Conservation (phyloP, 2,888 invertebrate genomes). For the Leptopilina myrica region DNA sequence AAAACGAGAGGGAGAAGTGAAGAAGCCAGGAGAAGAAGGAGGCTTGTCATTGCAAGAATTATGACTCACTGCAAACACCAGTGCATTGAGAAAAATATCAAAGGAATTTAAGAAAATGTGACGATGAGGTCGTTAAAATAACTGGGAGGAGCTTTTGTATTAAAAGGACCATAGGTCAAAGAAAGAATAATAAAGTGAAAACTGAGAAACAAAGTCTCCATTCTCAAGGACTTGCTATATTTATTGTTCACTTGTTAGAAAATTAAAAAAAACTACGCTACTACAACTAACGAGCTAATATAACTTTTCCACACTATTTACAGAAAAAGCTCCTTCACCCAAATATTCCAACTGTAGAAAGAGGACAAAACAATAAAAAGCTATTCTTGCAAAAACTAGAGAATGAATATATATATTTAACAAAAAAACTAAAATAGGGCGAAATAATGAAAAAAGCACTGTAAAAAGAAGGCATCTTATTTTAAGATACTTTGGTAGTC, state of each 20-base stretch:
- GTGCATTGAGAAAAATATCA: conserved; percentile 31
- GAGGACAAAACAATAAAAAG: too few species aligned
- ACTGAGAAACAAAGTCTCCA: background rate
- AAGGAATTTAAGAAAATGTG: conserved; percentile 28
- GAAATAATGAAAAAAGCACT: too few species aligned
- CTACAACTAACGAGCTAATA: too few species aligned
- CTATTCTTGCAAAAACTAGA: too few species aligned
- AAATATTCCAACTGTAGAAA: background rate
- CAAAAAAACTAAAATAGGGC: too few species aligned
- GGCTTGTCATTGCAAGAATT: conserved; percentile 40
- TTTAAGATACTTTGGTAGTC: too few species aligned
- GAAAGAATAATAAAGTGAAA: background rate
- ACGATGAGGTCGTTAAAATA: conserved; percentile 38
- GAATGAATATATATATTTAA: too few species aligned
- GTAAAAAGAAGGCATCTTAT: too few species aligned
- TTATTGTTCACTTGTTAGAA: background rate
- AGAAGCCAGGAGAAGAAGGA: conserved; percentile 41
- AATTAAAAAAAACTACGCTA: background rate
- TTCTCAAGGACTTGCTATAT: background rate
- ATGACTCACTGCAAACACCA: conserved; percentile 45
- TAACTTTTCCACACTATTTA: too few species aligned
- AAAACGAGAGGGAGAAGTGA: conserved; percentile 40
- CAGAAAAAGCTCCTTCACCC: too few species aligned
- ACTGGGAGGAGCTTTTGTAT: background rate
- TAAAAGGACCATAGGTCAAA: background rate